Evolutionary conservation across 35 echinoderm and acorn worm species (phyloP).

Genomic region (Apostichopus japonicus): DNA sequence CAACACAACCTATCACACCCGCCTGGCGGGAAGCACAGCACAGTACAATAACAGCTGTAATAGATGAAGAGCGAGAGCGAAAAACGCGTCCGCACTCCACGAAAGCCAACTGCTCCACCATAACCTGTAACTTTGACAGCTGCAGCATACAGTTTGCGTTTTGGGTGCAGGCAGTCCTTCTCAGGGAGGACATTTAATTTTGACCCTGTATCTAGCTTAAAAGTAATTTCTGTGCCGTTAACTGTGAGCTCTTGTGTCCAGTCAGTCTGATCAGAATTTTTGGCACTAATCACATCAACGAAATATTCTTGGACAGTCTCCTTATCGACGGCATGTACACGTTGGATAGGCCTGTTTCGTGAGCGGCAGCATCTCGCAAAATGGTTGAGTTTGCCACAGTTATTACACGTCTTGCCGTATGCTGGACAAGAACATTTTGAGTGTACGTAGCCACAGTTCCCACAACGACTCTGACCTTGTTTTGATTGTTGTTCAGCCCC

Average conservation of each 20-base stretch:
- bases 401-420: not conserved
- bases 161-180: not conserved
- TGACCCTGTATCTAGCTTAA: conserved; percentile 61
- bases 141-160: not conserved
- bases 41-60: no score
- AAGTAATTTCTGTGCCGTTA: conserved; percentile 27
- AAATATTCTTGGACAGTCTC: conserved; percentile 17
- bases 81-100: no score
- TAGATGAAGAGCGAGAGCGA: no score
- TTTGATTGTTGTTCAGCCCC: no score
- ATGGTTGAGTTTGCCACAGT: conserved; percentile 12
- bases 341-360: not conserved
- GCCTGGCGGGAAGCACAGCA: no score
- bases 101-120: no score
- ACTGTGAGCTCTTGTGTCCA: conserved; percentile 34
- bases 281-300: not conserved
- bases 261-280: not conserved
- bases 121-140: conserved; percentile 35
- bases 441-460: not conserved
- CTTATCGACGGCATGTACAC: not conserved
- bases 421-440: not conserved
- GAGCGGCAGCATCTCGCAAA: conserved; percentile 38
- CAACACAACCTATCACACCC: no score
- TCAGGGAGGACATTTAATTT: conserved; percentile 56
- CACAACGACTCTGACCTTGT: not conserved